Evolutionary conservation across 1,140 invertebrate species (phyloP).

Genomic region (Polypedilum pembai): DNA sequence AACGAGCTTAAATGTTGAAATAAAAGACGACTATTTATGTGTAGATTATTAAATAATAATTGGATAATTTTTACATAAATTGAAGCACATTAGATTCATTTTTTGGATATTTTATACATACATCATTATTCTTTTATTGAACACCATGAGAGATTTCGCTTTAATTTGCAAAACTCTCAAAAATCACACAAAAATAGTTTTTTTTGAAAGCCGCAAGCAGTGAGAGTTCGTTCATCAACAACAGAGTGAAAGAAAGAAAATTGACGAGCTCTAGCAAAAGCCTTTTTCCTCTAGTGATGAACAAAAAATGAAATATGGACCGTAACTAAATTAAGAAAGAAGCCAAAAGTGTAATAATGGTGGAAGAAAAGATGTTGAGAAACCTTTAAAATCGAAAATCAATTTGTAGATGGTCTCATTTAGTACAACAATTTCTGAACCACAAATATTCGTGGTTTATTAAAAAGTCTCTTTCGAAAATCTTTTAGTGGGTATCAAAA

Average conservation of each 20-base stretch:
- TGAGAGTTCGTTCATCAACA: conserved; percentile 1
- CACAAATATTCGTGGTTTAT: too few relatives aligned
- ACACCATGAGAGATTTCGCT: too few relatives aligned
- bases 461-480: too few relatives aligned
- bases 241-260: neutral
- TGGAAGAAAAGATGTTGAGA: neutral
- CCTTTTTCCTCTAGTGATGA: neutral
- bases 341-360: neutral
- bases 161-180: neutral
- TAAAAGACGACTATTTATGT: too few relatives aligned
- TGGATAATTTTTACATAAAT: too few relatives aligned
- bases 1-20: too few relatives aligned
- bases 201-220: neutral
- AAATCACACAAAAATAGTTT: conserved; percentile 3
- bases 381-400: neutral
- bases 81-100: too few relatives aligned
- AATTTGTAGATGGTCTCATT: neutral
- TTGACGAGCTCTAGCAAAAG: neutral
- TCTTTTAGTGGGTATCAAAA: too few relatives aligned
- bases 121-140: too few relatives aligned
- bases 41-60: too few relatives aligned
- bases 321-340: neutral
- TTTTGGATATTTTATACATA: too few relatives aligned
- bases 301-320: neutral
- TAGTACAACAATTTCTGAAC: too few relatives aligned